Evolutionary conservation across 2,797 vertebrate species (phyloP), one percentile per base, ranked within the genome.

Genomic region (Melanotaenia trifasciata): DNA sequence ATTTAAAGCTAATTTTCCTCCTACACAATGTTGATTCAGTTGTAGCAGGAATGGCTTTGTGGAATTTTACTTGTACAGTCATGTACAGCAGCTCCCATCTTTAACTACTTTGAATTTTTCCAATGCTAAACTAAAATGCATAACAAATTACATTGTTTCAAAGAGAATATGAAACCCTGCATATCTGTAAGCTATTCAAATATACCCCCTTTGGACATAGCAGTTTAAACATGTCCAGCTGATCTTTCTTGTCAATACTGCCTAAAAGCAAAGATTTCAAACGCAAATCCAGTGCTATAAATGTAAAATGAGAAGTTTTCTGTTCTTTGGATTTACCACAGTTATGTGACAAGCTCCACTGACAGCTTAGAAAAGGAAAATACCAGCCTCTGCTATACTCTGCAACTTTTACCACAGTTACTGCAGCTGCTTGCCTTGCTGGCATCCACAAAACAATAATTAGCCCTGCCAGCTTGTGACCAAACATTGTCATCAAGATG

Each of bases 51-150:
- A 75, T 70, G 64, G 77, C 69, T 76, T 51, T 75, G 64, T 53
- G 64, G 69, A 20, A 28, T 76, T 66, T 64, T 4, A 60, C 87
- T 67, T 84, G 88, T 78, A 74, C 56, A 60, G 36, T 84, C 83
- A 79, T 65, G 81, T 9, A 68, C 22, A 58, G 13, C 3, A 1
- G 22, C 35, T 36, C 30, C 28, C 61, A 59, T 10, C 11, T 51
- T 6, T 5, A 30, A 24, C 6, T 62, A 1, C 36, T 58, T 66
- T 9, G 7, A 40, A 2, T 28, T 71, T 63, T 51, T 36, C 14
- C 45, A 32, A 80, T 50, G 33, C 61, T 70, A 43, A 68, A 64
- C 51, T n/a, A 8, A 24, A 30, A 45, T 26, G 22, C 13, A 6
- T 47, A 9, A 57, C 8, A 57, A 14, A 33, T 20, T 2, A 33